Evolutionary conservation across 2,113 vertebrate species (phyloP).

Genomic region (Rhombomys opimus): DNA sequence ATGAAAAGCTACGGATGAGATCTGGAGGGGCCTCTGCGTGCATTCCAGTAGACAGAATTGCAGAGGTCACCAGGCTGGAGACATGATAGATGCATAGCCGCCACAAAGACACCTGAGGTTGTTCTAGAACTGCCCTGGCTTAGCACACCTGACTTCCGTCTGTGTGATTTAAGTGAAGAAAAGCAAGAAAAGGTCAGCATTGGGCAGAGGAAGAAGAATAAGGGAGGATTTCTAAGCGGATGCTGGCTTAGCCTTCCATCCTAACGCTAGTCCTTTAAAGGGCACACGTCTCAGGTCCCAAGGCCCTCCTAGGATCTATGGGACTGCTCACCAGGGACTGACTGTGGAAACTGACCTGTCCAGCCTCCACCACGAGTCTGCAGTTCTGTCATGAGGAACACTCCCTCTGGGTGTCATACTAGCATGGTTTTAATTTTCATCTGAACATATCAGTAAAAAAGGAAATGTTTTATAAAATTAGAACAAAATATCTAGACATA

Average conservation of each 20-base stretch:
- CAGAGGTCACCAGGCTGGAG: background rate
- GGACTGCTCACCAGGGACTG: background rate
- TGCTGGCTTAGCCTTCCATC: background rate
- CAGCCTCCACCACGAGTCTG: background rate
- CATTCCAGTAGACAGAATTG: background rate
- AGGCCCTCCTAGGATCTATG: background rate
- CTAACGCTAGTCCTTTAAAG: background rate
- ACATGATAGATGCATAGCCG: fast-evolving
- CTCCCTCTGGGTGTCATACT: background rate
- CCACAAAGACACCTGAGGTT: background rate
- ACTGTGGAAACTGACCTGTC: background rate
- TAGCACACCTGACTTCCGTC: too few relatives aligned
- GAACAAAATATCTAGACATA: background rate
- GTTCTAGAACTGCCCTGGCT: background rate
- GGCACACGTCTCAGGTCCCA: background rate
- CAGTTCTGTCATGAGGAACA: background rate
- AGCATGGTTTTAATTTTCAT: background rate
- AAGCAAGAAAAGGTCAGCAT: background rate
- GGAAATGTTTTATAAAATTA: background rate
- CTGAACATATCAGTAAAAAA: background rate
- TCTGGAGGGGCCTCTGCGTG: background rate
- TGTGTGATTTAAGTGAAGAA: background rate
- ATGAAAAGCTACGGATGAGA: background rate
- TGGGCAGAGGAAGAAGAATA: background rate
- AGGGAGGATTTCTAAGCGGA: background rate